Base-by-base conservation (phyloP, 2,797 vertebrate species). In the Enteromius thamalakanensis region DNA sequence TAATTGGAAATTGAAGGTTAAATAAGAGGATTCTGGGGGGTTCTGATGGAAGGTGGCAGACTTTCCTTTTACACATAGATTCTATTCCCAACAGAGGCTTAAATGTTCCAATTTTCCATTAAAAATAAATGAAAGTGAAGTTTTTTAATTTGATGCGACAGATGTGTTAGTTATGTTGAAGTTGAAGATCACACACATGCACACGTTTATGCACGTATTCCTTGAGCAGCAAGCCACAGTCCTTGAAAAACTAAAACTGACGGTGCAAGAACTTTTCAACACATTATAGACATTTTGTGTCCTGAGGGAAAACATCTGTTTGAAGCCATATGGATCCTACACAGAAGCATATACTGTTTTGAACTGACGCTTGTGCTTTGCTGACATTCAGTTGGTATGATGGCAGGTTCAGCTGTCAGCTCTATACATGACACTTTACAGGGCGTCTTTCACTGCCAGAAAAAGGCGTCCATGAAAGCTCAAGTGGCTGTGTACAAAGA, bases 381-480 rank as follows among this genome's bases (percentile, higher is more conserved):
- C 40, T 60, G 65, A 70, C 53, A 83, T 62, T 71, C 42, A 11
- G 26, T 29, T 15, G 53, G 14, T 49, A 69, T 2, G 29, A 47
- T 64, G 75, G 65, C 75, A 78, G 67, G 67, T 83, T 78, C 75
- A 62, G 75, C 75, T 83, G 75, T 83, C 82, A 83, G 75, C 76
- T 70, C 65, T 26, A 76, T 72, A 71, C 75, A 69, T 68, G 75
- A 83, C 53, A 70, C 29, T 71, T 83, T 37, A 49, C 21, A 83
- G 82, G 65, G 65, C 34, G 42, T 83, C 82, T 83, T 55, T 83
- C 81, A 77, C 74, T 78, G 65, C 26, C 40, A 49, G 65, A 83
- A 51, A 71, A 60, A 32, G 37, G 37, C 6, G 3, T 34, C 71
- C 51, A 70, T 60, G 74, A 77, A 83, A 77, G 74, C 74, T 77